Conservation (phyloP, 2,888 invertebrate species). For the Colostygia pectinataria region DNA sequence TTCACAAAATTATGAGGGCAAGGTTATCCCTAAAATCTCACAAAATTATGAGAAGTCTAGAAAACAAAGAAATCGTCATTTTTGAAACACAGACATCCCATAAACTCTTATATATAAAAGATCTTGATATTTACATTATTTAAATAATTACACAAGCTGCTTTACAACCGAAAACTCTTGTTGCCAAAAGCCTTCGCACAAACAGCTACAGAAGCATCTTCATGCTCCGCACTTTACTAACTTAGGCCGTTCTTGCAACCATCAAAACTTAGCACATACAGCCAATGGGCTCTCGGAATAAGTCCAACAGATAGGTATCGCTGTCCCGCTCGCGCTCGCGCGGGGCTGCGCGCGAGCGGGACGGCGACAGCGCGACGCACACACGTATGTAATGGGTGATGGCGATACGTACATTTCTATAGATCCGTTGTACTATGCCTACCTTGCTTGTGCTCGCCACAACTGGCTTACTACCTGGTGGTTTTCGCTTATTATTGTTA, state of each 20-base stretch:
- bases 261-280: constrained; percentile 3
- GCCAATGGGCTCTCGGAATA: too few relatives aligned
- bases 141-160: neutral
- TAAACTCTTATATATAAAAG: too few relatives aligned
- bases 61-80: too few relatives aligned
- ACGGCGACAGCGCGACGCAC: constrained; percentile 41
- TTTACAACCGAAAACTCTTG: neutral
- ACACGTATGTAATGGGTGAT: constrained; percentile 70
- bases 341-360: constrained; percentile 37
- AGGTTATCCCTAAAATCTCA: too few relatives aligned
- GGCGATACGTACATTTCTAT: constrained; percentile 83
- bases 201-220: constrained; percentile 7
- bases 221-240: constrained; percentile 12
- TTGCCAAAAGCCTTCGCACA: constrained; percentile 1
- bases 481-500: constrained; percentile 61
- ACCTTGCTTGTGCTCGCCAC: constrained; percentile 79
- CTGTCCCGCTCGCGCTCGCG: constrained; percentile 47
- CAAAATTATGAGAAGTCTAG: too few relatives aligned
- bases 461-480: constrained; percentile 73
- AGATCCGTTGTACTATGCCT: constrained; percentile 84
- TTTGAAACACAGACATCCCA: too few relatives aligned
- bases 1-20: too few relatives aligned
- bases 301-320: constrained; percentile 30
- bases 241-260: constrained; percentile 10
- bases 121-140: constrained; percentile 3